These are phyloP conservation scores for Platycheirus rosarum DNA, from an alignment of 2,888 invertebrate genomes.

Conservation along the genomic window DNA sequence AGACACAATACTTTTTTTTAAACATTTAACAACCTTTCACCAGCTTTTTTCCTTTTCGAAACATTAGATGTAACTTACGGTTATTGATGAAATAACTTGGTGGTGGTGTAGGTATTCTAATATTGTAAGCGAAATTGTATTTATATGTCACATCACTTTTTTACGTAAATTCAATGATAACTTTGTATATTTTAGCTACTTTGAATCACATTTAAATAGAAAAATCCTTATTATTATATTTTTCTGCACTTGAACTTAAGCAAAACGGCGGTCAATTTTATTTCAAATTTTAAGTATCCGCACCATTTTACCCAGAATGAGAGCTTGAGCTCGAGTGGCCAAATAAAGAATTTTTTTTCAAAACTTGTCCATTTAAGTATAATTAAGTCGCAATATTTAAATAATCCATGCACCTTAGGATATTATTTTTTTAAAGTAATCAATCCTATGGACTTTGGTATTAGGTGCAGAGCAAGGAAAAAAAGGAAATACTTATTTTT, in stretches of 20 bases:
- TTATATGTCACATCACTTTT: slow-evolving; percentile 8
- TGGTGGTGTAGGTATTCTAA: not conserved
- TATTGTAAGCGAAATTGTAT: not conserved
- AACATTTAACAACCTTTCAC: not conserved
- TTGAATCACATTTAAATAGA: not conserved
- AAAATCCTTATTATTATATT: not conserved
- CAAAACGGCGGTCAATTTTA: slow-evolving; percentile 67
- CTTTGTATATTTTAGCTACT: not conserved
- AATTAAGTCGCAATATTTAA: not conserved
- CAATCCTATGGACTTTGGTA: not conserved
- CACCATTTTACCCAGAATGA: slow-evolving; percentile 43
- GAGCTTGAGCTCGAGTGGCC: not conserved
- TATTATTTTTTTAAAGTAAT: not conserved
- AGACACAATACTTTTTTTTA: no score
- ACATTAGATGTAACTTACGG: not conserved
- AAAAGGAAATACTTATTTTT: slow-evolving; percentile 50
- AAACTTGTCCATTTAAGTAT: not conserved
- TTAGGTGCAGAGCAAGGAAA: slow-evolving; percentile 1
- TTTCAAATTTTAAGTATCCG: slow-evolving; percentile 52
- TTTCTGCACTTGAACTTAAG: slow-evolving; percentile 3
- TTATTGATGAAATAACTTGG: not conserved
- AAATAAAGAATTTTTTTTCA: not conserved
- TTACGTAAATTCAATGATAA: not conserved
- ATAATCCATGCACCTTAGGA: slow-evolving; percentile 54
- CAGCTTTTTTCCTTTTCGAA: no score